Evolutionary conservation across 92 coral and sea anemone species (phyloP), one percentile per base, ranked within the genome.

Genomic region (Palythoa caribaeorum): DNA sequence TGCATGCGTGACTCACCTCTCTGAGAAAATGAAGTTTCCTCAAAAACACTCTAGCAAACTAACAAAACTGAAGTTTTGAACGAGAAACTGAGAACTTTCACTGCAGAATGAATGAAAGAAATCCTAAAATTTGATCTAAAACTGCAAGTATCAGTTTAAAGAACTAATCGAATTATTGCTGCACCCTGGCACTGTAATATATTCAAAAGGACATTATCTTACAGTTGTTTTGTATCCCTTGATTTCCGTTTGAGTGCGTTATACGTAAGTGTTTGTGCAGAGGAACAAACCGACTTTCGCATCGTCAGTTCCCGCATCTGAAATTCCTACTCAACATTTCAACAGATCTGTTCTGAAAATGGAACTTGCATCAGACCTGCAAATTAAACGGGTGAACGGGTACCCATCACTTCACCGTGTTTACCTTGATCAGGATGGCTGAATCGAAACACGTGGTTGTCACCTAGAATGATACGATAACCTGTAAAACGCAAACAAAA

Each of bases 341-440:
- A 52, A 47, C 68, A 63, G 68, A 60, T 63, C 70, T 44, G 60
- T 66, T 66, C 87, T n/a, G 71, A 19, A 17, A 28, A 9, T 16
- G 68, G 51, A 9, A 9, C 53, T 57, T 28, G 16, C 71, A 15
- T 79, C 51, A 79, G 10, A 40, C 3, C 54, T 38, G 35, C 48
- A 44, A n/a, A n/a, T n/a, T 52, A 14, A 38, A 80, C 17, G 9
- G 57, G 40, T 10, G 15, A 21, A 21, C 86, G 62, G 76, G 37
- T 37, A 48, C 77, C 69, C 5, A 68, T 54, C 74, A 39, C 60
- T 63, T 54, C 14, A 71, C 54, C 6, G 21, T 52, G 3, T 85
- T 12, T 87, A 95, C 99, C 99, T 95, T 95, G 99, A 84, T 96
- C 94, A 6, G 99, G 99, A 74, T 94, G 88, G 86, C 93, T 97